Base-by-base conservation (phyloP, 2,113 vertebrate species). In the Plecturocebus donacophilus region DNA sequence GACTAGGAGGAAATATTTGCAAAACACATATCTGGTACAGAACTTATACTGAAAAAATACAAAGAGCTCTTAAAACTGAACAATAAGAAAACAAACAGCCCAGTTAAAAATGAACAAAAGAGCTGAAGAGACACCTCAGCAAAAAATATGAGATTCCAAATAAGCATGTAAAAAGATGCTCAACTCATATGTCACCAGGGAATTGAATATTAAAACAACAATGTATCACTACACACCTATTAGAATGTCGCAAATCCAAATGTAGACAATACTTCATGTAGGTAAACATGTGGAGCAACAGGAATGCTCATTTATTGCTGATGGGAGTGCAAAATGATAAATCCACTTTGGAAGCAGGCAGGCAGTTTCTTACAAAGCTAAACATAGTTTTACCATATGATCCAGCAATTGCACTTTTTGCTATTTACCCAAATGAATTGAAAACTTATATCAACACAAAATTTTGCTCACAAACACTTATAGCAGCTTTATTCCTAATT, bases 361-460 rank as follows among this genome's bases (percentile, higher is more conserved):
- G 61, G n/a, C 64, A 89, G n/a, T 66, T 88, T 71, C 19, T 83
- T 52, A 52, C 21, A 77, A 40, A 92, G 64, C n/a, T 61, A 92
- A 92, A 64, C 35, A 80, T 82, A 89, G 35, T 92, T 21, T 92
- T 58, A 90, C 40, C 66, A 76, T 40, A 66, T 71, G 52, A 87
- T 71, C 73, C 75, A 93, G 68, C 49, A 82, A 52, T 25, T 87
- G 23, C 73, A 85, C 45, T 79, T 45, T 42, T 89, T 38, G 45
- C 49, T 87, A 82, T 76, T 92, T 66, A 92, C 47, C 56, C 64
- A 86, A 79, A 77, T 70, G 80, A 94, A n/a, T 45, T 90, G 35
- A 76, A 96, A 88, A 84, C n/a, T 40, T 81, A 61, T 12, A 61
- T 77, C 35, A 17, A 58, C 76, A 87, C 54, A 88, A 91, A 94